Evolutionary conservation across 2,888 invertebrate species (phyloP), one percentile per base, ranked within the genome.

Genomic region (Selenia dentaria): DNA sequence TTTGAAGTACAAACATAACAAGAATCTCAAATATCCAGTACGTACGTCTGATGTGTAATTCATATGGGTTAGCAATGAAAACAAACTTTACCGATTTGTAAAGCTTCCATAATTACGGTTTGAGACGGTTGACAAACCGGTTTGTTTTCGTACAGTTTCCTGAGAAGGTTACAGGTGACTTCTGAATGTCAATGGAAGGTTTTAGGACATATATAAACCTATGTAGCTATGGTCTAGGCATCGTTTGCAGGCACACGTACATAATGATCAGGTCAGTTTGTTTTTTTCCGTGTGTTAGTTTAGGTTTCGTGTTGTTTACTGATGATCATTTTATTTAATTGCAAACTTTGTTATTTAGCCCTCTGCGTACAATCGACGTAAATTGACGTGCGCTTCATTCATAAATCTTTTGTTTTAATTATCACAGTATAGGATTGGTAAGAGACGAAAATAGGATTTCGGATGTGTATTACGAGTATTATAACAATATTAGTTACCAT

Each of bases 141-240:
- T 13, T 29, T 34, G 39, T 45, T 47, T 46, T 45, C 37, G 10
- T 36, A 43, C 13, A 24, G 22, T 37, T 40, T 31, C 26, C 18
- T 26, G 26, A 31, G n/a, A 37, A 45, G 31, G 36, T 43, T 28
- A 25, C 37, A 26, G 38, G 35, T 46, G 47, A 22, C 51, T 34
- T 43, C 16, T 48, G 48, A 51, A 53, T 46, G 52, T 54, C 49
- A 55, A 58, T 51, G 26, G 35, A 45, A 38, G 33, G 25, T 38
- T 18, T 25, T 18, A 13, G 29, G 37, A 48, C 32, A 38, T 40
- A 18, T 6, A 18, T 18, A 18, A 18, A 33, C 3, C 8, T 24
- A 42, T n/a, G n/a, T n/a, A n/a, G n/a, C n/a, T n/a, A n/a, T n/a
- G n/a, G n/a, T n/a, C n/a, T n/a, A 14, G 12, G 28, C 29, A 38